Conservation (phyloP, 1,140 invertebrate genomes). For the Drosophila willistoni region DNA sequence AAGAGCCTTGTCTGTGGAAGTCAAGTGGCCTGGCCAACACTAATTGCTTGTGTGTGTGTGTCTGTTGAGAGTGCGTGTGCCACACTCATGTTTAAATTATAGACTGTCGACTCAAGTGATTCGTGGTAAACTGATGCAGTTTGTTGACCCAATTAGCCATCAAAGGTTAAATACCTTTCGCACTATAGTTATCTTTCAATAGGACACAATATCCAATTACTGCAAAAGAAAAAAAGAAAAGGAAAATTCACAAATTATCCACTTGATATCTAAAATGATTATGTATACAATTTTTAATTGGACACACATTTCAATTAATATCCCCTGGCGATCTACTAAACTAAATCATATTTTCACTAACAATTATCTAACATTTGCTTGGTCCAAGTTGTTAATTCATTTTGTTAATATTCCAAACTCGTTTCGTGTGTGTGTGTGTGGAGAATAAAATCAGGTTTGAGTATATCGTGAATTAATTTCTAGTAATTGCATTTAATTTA, state of each 20-base stretch:
- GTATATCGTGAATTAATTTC: background rate
- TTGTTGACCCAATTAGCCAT: slow-evolving; percentile 72
- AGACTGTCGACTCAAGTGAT: slow-evolving; percentile 61
- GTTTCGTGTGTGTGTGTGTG: too few species aligned
- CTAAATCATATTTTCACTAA: too few species aligned
- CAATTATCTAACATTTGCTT: too few species aligned
- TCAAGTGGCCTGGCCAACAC: slow-evolving; percentile 38
- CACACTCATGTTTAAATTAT: slow-evolving; percentile 64
- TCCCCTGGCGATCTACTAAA: too few species aligned
- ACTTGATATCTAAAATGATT: too few species aligned
- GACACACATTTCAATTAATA: too few species aligned
- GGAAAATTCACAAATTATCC: too few species aligned
- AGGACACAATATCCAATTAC: too few species aligned
- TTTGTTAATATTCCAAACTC: background rate
- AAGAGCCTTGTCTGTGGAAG: slow-evolving; percentile 48
- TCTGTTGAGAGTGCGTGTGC: background rate
- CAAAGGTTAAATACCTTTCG: slow-evolving; percentile 56
- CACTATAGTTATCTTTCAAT: background rate
- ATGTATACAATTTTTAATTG: too few species aligned
- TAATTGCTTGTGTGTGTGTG: slow-evolving; percentile 41
- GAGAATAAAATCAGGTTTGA: background rate
- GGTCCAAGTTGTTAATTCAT: too few species aligned
- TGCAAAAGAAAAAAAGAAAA: too few species aligned
- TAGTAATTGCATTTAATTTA: slow-evolving; percentile 22
- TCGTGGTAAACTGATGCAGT: slow-evolving; percentile 46